Base-by-base conservation (phyloP, 2,113 vertebrate genomes). In the Choloepus hoffmanni region DNA sequence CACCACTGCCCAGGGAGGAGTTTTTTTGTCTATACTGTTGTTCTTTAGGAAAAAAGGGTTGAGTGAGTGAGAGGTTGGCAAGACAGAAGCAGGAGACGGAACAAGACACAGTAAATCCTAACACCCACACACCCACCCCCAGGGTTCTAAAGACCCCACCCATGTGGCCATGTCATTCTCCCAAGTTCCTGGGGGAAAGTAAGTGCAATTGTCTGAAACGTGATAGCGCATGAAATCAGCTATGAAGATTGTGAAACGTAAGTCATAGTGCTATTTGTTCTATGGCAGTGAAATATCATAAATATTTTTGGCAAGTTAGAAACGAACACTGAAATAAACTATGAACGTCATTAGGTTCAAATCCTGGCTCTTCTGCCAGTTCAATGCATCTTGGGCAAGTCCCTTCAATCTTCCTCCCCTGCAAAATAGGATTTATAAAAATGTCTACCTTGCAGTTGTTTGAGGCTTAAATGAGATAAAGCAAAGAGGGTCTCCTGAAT, bases 21-120 rank as follows among this genome's bases (percentile, higher is more conserved):
- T 73, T 72, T 72, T 90, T 95, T 97, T 95, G 85, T 97, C 53
- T 89, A 5, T 11, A 89, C 90, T 0, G 50, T 95, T 98, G 85
- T 95, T 92, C 89, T 78, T 88, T n/a, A 86, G 60, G 85, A 58
- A 62, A 76, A 95, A 97, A 91, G 33, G 28, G 15, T 43, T 50
- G 63, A 92, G 50, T 48, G 84, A 97, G 91, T 79, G 73, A 84
- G 85, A 86, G 91, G 74, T 8, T 91, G 70, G 86, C 30, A 63
- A 45, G 21, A 24, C 91, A 93, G 92, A 92, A 86, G 70, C 83
- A 15, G 58, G 45, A 58, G 36, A 63, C 43, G 13, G n/a, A 45
- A 79, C 73, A 92, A 95, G 89, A 65, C 14, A 0, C 21, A 26
- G 63, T 79, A 89, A 96, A 92, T 92, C 86, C 28, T 76, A 67